Evolutionary conservation across 2,888 invertebrate species (phyloP).

Genomic region (Arge pagana): DNA sequence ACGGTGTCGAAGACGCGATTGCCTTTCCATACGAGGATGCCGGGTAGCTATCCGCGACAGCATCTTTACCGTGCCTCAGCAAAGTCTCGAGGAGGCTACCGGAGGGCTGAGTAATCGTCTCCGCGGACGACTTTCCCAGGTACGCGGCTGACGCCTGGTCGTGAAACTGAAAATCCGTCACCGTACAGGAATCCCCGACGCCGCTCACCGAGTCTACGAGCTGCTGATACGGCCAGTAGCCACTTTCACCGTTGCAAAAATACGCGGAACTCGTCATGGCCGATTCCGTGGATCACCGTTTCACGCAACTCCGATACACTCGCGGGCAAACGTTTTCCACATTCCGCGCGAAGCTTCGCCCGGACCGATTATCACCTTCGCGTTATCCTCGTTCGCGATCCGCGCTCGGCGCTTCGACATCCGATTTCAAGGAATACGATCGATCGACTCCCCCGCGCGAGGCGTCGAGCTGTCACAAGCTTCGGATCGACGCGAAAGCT

Average conservation of each 20-base stretch:
- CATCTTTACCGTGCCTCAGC: conserved; percentile 44
- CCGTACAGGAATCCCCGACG: conserved; percentile 27
- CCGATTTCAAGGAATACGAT: background rate
- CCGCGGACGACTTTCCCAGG: conserved; percentile 3
- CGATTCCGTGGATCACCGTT: too few species aligned
- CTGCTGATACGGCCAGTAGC: conserved; percentile 41
- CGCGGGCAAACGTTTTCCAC: too few species aligned
- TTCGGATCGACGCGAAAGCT: background rate
- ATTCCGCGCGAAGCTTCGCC: conserved; percentile 2
- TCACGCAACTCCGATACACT: background rate
- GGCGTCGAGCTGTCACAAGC: too few species aligned
- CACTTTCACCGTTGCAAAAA: conserved; percentile 34
- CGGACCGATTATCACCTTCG: background rate
- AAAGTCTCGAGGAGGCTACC: conserved; percentile 43
- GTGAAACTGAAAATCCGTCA: conserved; percentile 15
- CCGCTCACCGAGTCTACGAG: conserved; percentile 26
- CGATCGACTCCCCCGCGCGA: too few species aligned
- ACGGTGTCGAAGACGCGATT: conserved; percentile 37
- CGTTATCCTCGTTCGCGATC: conserved; percentile 22
- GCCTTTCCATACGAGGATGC: conserved; percentile 9
- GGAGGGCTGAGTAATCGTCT: conserved; percentile 20
- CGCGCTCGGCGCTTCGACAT: background rate
- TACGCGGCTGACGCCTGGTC: conserved; percentile 20
- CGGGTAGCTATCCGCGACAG: conserved; percentile 34
- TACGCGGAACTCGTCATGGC: conserved; percentile 44